Evolutionary conservation across 1,140 invertebrate genomes (phyloP).

Genomic region (Nasonia vitripennis): DNA sequence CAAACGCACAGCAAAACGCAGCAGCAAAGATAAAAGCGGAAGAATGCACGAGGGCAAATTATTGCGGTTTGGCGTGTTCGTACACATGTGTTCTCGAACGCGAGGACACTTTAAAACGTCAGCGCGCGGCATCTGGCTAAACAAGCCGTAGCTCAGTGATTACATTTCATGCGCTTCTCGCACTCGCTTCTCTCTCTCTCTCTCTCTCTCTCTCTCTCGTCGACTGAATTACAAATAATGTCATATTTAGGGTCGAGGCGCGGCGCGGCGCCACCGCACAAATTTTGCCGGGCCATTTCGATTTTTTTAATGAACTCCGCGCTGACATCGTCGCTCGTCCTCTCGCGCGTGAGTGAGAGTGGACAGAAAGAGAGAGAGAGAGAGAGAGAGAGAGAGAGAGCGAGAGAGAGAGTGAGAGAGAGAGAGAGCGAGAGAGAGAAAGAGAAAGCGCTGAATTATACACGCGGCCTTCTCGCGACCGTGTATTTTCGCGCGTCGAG

Average conservation of each 20-base stretch:
- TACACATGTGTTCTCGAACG: not conserved
- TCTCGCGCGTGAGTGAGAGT: not conserved
- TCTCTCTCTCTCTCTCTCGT: not conserved
- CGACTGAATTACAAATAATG: conserved; percentile 28
- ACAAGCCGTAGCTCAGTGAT: conserved; percentile 38
- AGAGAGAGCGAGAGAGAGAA: no score
- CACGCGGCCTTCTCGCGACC: not conserved
- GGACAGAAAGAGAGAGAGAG: no score
- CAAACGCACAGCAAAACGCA: not conserved
- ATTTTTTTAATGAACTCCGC: not conserved
- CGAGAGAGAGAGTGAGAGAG: no score
- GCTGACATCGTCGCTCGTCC: not conserved
- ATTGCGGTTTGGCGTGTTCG: not conserved
- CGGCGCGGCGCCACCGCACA: not conserved
- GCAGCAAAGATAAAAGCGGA: not conserved
- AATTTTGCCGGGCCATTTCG: not conserved
- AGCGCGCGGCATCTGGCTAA: conserved; percentile 37
- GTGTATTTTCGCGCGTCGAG: no score
- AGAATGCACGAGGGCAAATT: not conserved
- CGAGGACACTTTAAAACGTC: conserved; percentile 17
- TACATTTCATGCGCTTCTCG: conserved; percentile 23
- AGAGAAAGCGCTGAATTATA: not conserved
- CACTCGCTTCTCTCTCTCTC: not conserved
- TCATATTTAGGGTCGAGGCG: not conserved
- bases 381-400: no score